Conservation (phyloP, 2,888 invertebrate genomes). For the Netelia melanura region DNA sequence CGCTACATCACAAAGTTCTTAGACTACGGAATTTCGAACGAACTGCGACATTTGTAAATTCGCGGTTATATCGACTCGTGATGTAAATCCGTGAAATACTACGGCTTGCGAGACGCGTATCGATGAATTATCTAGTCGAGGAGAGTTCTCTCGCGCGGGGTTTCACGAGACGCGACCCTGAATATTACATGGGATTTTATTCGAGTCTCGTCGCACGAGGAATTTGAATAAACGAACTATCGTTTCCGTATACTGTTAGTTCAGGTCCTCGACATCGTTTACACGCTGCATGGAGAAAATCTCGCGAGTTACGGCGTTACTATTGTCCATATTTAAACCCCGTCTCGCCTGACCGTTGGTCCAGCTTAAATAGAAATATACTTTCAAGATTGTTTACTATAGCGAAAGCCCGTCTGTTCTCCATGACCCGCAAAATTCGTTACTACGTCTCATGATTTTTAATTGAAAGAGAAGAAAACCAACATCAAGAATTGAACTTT, state of each 20-base stretch:
- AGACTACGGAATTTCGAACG: neutral
- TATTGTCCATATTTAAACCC: constrained; percentile 2
- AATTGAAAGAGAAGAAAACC: neutral
- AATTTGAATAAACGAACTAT: constrained; percentile 61
- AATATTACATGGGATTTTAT: constrained; percentile 29
- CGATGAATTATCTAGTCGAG: constrained; percentile 5
- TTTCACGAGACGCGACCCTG: constrained; percentile 38
- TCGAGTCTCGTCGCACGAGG: constrained; percentile 39
- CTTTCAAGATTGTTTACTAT: constrained; percentile 12
- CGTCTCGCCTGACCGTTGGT: neutral
- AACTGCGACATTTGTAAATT: neutral
- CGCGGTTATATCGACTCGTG: neutral
- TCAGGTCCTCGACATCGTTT: constrained; percentile 62
- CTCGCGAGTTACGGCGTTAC: neutral
- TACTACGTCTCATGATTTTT: neutral
- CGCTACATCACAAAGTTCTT: constrained; percentile 15
- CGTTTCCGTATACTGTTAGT: constrained; percentile 39
- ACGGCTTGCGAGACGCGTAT: neutral
- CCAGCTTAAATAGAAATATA: constrained; percentile 25
- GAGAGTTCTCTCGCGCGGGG: neutral
- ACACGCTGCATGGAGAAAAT: constrained; percentile 21
- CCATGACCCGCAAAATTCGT: constrained; percentile 50
- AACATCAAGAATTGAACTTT: neutral
- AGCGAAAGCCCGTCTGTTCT: constrained; percentile 23
- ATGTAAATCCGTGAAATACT: neutral